These are phyloP conservation scores for Champsocephalus gunnari DNA, from an alignment of 2,797 vertebrate genomes.

Conservation along the genomic window DNA sequence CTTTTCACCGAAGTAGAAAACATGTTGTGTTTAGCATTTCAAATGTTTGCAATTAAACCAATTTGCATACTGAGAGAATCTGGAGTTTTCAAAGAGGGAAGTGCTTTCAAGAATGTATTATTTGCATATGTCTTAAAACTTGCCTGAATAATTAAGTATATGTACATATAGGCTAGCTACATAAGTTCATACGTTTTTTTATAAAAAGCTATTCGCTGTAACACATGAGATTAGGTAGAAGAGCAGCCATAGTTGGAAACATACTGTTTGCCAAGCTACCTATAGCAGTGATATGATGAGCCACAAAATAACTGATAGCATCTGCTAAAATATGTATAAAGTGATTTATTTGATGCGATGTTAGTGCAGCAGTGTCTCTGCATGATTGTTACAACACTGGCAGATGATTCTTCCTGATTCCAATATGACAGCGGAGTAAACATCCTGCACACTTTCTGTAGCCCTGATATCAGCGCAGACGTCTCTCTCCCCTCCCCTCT, in stretches of 20 bases:
- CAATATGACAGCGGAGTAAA: slow-evolving; percentile 26
- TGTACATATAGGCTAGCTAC: no score
- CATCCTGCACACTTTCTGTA: slow-evolving; percentile 19
- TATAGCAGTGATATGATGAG: not conserved
- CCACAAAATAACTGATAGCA: not conserved
- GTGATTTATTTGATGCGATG: slow-evolving; percentile 13
- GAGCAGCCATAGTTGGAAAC: not conserved
- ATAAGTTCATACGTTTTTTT: not conserved
- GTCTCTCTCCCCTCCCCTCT: not conserved
- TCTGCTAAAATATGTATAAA: slow-evolving; percentile 1
- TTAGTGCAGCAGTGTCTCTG: slow-evolving; percentile 1
- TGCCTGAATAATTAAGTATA: not conserved
- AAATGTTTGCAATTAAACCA: not conserved
- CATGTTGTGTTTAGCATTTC: not conserved
- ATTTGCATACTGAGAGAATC: not conserved
- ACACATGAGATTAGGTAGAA: not conserved
- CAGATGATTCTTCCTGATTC: slow-evolving; percentile 23
- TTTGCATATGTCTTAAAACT: not conserved
- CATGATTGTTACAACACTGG: not conserved
- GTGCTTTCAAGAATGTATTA: not conserved
- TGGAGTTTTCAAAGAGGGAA: slow-evolving; percentile 8
- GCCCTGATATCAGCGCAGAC: slow-evolving; percentile 37
- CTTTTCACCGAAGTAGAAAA: not conserved
- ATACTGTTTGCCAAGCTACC: not conserved
- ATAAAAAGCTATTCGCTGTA: not conserved